Base-by-base conservation (phyloP, 1,140 invertebrate genomes). In the Drosophila repletoides region DNA sequence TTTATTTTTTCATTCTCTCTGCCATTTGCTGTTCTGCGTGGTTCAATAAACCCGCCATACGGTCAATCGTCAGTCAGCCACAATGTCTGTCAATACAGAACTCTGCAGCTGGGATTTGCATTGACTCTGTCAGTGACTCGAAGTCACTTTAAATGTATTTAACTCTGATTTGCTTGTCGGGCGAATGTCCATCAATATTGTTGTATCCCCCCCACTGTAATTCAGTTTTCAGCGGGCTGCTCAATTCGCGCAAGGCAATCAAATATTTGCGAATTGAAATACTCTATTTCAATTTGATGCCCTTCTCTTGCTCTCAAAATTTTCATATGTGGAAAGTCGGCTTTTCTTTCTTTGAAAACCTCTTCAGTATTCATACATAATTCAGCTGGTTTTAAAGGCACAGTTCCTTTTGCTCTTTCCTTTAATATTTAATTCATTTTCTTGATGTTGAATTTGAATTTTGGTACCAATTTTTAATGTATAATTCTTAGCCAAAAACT, bases 1-100 rank as follows among this genome's bases (percentile, higher is more conserved):
- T n/a, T n/a, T n/a, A n/a, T 21, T 38, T 12, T n/a, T 52, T 19
- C 21, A 9, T 10, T 19, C 29, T 21, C 10, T 9, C 38, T 53
- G 22, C 7, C 33, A 15, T 45, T 34, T 38, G 17, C 60, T 43
- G 45, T 28, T n/a, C n/a, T 61, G 51, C 2, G 21, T 64, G 56
- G 77, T 83, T 84, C 79, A 83, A 83, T 84, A 84, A 83, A 84
- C 77, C 56, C 48, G 33, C 40, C 46, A 66, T 72, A 77, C 70
- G 59, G 67, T 66, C 71, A 53, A 15, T 51, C 59, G 67, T 66
- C 71, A 53, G 21, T 51, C 59, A 24, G 28, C 46, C 72, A 73
- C 38, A 58, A 38, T 19, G 15, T 29, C 36, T 29, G 36, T 55
- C 38, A 52, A n/a, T 26, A 41, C 31, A 14, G 59, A 24, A 63